phyloP scores from a whole-genome alignment of 2,113 vertebrate species.

The Danionella cerebrum region DNA sequence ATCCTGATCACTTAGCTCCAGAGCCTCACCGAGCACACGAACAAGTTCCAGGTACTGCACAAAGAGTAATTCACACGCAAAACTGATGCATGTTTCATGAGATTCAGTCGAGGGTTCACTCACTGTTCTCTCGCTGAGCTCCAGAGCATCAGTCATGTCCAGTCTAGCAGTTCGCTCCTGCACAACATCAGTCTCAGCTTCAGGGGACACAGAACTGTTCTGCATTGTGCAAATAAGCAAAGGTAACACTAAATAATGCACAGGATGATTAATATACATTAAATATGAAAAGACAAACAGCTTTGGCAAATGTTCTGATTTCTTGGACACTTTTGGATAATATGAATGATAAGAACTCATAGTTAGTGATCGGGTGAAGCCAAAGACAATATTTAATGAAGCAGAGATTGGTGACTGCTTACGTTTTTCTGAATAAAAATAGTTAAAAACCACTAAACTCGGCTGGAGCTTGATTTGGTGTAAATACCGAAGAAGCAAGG shows the following conservation, averaged over 20 bases:
- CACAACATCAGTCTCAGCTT: background rate
- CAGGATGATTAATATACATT: background rate
- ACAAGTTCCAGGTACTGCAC: slow-evolving; percentile 65
- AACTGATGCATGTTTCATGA: background rate
- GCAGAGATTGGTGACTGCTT: no score
- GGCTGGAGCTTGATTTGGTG: no score
- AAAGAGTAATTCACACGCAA: background rate
- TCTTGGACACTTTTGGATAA: no score
- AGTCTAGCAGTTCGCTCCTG: slow-evolving; percentile 21
- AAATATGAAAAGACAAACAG: no score
- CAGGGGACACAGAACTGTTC: slow-evolving; percentile 36
- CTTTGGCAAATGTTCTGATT: no score
- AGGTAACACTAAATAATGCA: background rate
- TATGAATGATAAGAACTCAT: no score
- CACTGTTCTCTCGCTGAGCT: slow-evolving; percentile 68
- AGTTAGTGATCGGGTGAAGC: no score
- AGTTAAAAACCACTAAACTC: no score
- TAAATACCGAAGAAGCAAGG: slow-evolving; percentile 7
- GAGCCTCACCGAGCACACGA: slow-evolving; percentile 54
- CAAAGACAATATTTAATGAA: no score
- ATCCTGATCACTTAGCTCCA: slow-evolving; percentile 65
- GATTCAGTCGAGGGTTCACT: background rate
- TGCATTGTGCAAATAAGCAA: background rate
- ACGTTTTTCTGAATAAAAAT: no score
- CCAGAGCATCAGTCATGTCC: slow-evolving; percentile 45